Evolutionary conservation across 1,140 invertebrate genomes (phyloP).

Genomic region (Sipha flava): DNA sequence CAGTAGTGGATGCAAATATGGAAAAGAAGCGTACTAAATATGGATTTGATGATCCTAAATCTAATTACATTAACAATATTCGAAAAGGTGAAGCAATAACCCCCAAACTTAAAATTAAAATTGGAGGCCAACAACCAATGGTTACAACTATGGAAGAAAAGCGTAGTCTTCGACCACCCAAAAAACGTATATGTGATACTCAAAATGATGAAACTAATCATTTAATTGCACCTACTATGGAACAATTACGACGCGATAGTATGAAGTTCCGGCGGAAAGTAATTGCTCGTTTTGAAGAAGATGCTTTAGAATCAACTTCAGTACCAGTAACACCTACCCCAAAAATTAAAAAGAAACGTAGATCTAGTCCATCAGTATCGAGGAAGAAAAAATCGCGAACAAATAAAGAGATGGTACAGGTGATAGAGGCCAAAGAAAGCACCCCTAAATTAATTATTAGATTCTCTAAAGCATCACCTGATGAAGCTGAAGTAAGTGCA

Average conservation of each 20-base stretch:
- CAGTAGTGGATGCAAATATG: slow-evolving; percentile 57
- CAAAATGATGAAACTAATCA: slow-evolving; percentile 41
- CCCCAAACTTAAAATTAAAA: slow-evolving; percentile 76
- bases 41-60: background rate
- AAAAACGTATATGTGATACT: slow-evolving; percentile 59
- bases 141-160: slow-evolving; percentile 46
- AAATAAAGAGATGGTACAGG: slow-evolving; percentile 37
- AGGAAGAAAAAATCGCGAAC: slow-evolving; percentile 50
- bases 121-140: slow-evolving; percentile 46
- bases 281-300: slow-evolving; percentile 68
- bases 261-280: slow-evolving; percentile 79
- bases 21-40: slow-evolving; percentile 53
- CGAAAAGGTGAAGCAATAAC: slow-evolving; percentile 38
- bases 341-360: slow-evolving; percentile 35
- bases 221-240: slow-evolving; percentile 52
- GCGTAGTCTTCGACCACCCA: slow-evolving; percentile 61
- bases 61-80: slow-evolving; percentile 3
- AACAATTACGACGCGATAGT: slow-evolving; percentile 69
- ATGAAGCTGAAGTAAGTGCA: slow-evolving; percentile 30
- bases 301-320: slow-evolving; percentile 46
- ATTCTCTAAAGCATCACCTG: slow-evolving; percentile 43
- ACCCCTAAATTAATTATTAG: slow-evolving; percentile 54
- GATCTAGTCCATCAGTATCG: slow-evolving; percentile 16
- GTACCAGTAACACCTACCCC: slow-evolving; percentile 31
- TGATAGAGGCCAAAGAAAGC: slow-evolving; percentile 48